Conservation (phyloP, 2,888 invertebrate species). For the Drymonia ruficornis region DNA sequence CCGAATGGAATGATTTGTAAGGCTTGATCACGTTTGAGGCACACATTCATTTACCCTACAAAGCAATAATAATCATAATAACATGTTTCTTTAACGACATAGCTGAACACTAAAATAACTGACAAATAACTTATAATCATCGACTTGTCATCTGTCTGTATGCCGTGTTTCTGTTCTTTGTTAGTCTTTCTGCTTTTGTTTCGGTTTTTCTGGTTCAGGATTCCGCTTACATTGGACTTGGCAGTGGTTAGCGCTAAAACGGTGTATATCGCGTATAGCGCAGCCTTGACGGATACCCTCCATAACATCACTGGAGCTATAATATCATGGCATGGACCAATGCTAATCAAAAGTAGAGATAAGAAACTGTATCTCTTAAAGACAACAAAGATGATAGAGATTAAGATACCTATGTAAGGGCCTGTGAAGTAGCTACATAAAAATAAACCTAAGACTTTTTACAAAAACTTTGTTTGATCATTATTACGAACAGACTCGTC, state of each 20-base stretch:
- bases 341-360: no score
- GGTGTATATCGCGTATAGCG: neutral
- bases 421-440: no score
- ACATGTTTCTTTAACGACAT: slow-evolving; percentile 47
- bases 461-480: no score
- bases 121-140: slow-evolving; percentile 66
- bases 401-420: no score
- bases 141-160: slow-evolving; percentile 69
- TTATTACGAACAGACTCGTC: no score
- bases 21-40: slow-evolving; percentile 58
- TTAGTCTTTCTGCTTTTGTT: slow-evolving; percentile 34
- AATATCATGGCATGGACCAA: no score
- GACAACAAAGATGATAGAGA: no score
- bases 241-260: neutral
- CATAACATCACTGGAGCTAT: neutral
- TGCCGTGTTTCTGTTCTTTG: slow-evolving; percentile 35
- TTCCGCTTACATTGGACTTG: neutral
- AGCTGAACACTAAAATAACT: slow-evolving; percentile 43
- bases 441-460: no score
- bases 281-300: neutral
- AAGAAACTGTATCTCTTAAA: no score
- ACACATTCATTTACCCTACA: slow-evolving; percentile 50
- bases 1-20: slow-evolving; percentile 72
- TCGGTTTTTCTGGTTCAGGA: slow-evolving; percentile 8
- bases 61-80: slow-evolving; percentile 44